These are phyloP conservation scores for Glyphotaelius pellucidus DNA, from an alignment of 2,888 invertebrate genomes.

Conservation along the genomic window DNA sequence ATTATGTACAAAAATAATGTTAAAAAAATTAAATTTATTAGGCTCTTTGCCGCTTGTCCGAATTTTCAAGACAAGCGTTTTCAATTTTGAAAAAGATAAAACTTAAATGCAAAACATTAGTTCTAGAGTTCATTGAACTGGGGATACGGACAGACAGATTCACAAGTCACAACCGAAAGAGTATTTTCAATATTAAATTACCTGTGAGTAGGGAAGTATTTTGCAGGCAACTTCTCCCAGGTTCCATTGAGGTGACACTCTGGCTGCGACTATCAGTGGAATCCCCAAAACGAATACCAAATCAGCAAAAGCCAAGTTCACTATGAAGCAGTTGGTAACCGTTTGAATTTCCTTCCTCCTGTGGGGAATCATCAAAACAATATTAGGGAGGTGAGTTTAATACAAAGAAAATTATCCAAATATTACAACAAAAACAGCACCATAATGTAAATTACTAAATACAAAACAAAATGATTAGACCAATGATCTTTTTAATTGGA, in stretches of 20 bases:
- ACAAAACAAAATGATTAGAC: too few species aligned
- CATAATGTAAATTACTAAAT: not conserved
- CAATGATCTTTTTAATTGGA: too few species aligned
- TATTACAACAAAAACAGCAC: not conserved
- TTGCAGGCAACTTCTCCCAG: slow-evolving; percentile 76
- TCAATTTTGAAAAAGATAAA: too few species aligned
- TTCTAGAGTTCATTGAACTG: too few species aligned
- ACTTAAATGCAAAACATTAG: too few species aligned
- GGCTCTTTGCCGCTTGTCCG: too few species aligned
- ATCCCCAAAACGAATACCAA: slow-evolving; percentile 77
- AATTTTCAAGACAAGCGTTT: too few species aligned
- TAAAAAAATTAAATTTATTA: too few species aligned
- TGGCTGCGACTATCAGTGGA: slow-evolving; percentile 76
- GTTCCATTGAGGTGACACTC: slow-evolving; percentile 75
- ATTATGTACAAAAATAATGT: too few species aligned
- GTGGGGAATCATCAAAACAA: slow-evolving; percentile 52
- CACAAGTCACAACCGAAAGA: too few species aligned
- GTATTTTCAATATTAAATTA: slow-evolving; percentile 67
- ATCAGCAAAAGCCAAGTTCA: slow-evolving; percentile 82
- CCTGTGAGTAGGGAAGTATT: slow-evolving; percentile 78
- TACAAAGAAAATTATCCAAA: not conserved
- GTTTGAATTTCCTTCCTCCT: slow-evolving; percentile 76
- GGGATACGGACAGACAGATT: too few species aligned
- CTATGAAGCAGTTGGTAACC: slow-evolving; percentile 78
- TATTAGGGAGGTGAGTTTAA: slow-evolving; percentile 26